Evolutionary conservation across 2,888 invertebrate species (phyloP).

Genomic region (Luperina nickerlii): DNA sequence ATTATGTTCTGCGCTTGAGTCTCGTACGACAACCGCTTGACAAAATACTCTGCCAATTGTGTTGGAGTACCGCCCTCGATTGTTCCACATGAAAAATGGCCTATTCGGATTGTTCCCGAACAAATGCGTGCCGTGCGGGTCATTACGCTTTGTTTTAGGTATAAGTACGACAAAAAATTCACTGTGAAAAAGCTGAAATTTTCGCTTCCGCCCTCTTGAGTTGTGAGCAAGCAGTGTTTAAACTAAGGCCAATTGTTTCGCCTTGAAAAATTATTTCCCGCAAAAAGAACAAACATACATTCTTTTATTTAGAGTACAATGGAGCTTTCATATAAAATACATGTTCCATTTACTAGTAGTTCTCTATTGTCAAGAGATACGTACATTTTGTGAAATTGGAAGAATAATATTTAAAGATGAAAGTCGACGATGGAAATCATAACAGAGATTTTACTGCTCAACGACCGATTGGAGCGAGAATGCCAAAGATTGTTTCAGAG

Average conservation of each 20-base stretch:
- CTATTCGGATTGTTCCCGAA: constrained; percentile 89
- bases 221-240: constrained; percentile 80
- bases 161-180: constrained; percentile 88
- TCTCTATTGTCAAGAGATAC: constrained; percentile 41
- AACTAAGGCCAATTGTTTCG: constrained; percentile 84
- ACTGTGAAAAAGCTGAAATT: constrained; percentile 83
- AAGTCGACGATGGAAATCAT: constrained; percentile 81
- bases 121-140: constrained; percentile 90
- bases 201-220: constrained; percentile 84
- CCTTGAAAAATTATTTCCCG: constrained; percentile 75
- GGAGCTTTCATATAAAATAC: constrained; percentile 43
- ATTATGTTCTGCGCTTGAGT: constrained; percentile 81
- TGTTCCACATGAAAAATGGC: constrained; percentile 90
- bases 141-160: constrained; percentile 90
- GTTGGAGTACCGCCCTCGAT: constrained; percentile 89
- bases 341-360: constrained; percentile 53
- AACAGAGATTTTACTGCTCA: constrained; percentile 84
- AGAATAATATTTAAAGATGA: constrained; percentile 78
- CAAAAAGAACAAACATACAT: constrained; percentile 63
- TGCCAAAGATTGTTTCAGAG: constrained; percentile 85
- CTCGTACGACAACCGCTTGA: constrained; percentile 88
- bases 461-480: constrained; percentile 80
- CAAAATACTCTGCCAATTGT: constrained; percentile 90
- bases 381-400: constrained; percentile 66
- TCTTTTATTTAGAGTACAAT: constrained; percentile 71